Percentiles rank a stretch among this genome's conserved stretches.
These are phyloP conservation scores for Dexiosoma caninum DNA, from an alignment of 2,888 invertebrate genomes.

Conservation along the genomic window DNA sequence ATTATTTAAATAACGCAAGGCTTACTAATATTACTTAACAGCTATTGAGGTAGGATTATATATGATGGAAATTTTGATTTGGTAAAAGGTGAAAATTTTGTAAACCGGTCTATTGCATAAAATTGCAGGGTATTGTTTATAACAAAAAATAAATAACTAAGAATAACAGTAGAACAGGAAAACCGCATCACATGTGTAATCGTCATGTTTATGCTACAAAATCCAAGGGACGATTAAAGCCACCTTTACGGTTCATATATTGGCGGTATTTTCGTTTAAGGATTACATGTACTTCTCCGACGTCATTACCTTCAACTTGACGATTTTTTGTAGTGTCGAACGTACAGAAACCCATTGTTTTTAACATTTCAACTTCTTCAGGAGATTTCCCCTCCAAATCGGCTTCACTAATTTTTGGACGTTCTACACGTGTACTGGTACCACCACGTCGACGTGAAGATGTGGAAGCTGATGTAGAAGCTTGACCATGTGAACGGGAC, in stretches of 20 bases:
- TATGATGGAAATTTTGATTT: conserved; percentile 75
- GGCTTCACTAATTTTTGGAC: conserved; percentile 86
- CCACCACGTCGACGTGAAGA: conserved; percentile 67
- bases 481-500: conserved; percentile 71
- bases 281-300: conserved; percentile 96
- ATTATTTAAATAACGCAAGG: background rate
- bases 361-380: conserved; percentile 96
- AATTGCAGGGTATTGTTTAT: conserved; percentile 75
- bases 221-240: conserved; percentile 98
- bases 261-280: conserved; percentile 97
- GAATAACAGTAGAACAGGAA: conserved; percentile 47
- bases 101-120: conserved; percentile 78
- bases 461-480: conserved; percentile 64
- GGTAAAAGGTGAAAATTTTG: conserved; percentile 71
- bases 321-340: conserved; percentile 98
- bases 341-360: conserved; percentile 96
- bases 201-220: conserved; percentile 86
- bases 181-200: conserved; percentile 31
- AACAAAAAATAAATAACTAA: conserved; percentile 52
- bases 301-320: conserved; percentile 95
- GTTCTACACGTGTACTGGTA: conserved; percentile 77
- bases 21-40: conserved; percentile 50
- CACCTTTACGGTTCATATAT: conserved; percentile 99
- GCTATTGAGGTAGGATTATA: conserved; percentile 67
- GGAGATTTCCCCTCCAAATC: conserved; percentile 93